A percentile compares a stretch with the other conserved stretches of the same genome.
These are phyloP conservation scores for Natator depressus DNA, from an alignment of 2,113 vertebrate genomes.

Conservation along the genomic window DNA sequence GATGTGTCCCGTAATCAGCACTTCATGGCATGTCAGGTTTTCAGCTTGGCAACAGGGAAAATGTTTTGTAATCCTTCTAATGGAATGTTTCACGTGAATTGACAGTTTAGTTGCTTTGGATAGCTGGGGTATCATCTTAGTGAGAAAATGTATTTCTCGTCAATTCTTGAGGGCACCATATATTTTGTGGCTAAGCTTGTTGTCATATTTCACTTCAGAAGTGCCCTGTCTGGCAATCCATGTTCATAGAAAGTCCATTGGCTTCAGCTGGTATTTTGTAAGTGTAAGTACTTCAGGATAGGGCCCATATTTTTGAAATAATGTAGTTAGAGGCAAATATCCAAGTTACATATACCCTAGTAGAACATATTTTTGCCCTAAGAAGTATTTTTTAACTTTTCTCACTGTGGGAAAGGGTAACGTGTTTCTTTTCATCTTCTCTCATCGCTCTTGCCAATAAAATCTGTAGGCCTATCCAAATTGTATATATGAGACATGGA, in stretches of 20 bases:
- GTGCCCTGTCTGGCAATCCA: constrained; percentile 3
- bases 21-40: accelerated
- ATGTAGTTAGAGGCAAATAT: background rate
- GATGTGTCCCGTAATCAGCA: background rate
- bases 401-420: background rate
- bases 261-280: background rate
- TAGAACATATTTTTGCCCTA: background rate
- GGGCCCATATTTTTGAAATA: background rate
- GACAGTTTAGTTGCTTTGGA: constrained; percentile 45
- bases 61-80: background rate
- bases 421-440: background rate
- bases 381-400: background rate
- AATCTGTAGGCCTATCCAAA: background rate
- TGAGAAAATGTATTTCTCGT: constrained; percentile 23
- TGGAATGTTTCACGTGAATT: constrained; percentile 53
- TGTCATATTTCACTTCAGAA: background rate
- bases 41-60: background rate
- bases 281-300: background rate
- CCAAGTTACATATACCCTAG: background rate
- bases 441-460: background rate
- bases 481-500: accelerated
- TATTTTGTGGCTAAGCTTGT: constrained; percentile 6
- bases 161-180: background rate
- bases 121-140: constrained; percentile 2
- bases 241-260: background rate